A percentile compares a stretch with the other conserved stretches of the same genome.
Evolutionary conservation across 2,113 vertebrate genomes (phyloP).

Genomic region (Mobula birostris): DNA sequence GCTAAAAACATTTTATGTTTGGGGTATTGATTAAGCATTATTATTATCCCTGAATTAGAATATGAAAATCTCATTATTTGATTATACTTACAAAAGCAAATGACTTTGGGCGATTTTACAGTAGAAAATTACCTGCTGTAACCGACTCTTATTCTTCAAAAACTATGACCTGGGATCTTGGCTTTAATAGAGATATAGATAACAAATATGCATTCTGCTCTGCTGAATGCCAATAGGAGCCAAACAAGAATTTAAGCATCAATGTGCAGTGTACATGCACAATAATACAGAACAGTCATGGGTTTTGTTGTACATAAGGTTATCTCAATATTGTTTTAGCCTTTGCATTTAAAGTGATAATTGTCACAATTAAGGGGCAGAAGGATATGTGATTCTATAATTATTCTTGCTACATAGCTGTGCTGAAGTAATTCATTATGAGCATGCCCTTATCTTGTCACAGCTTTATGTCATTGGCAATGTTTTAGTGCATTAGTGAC

Average conservation of each 20-base stretch:
- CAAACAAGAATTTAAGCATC: background rate
- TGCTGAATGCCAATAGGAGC: background rate
- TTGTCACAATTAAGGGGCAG: constrained; percentile 48
- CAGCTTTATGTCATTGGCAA: constrained; percentile 53
- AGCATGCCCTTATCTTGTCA: constrained; percentile 63
- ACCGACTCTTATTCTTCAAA: background rate
- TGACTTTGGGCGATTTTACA: background rate
- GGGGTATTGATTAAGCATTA: background rate
- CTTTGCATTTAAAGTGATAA: constrained; percentile 46
- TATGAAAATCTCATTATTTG: constrained; percentile 8
- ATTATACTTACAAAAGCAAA: background rate
- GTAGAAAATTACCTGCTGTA: background rate
- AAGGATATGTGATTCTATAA: constrained; percentile 48
- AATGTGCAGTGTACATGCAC: background rate
- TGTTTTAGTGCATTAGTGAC: constrained; percentile 58
- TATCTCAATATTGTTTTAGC: constrained; percentile 56
- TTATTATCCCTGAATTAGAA: constrained; percentile 7
- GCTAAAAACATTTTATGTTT: background rate
- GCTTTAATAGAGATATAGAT: constrained; percentile 2
- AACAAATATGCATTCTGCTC: background rate
- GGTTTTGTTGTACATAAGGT: constrained; percentile 50
- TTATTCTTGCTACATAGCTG: constrained; percentile 57
- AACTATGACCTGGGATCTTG: background rate
- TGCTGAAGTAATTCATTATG: constrained; percentile 52
- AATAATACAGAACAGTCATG: constrained; percentile 26